Evolutionary conservation across 2,888 invertebrate genomes (phyloP), one percentile per base, ranked within the genome.

Genomic region (Dromius quadrimaculatus): DNA sequence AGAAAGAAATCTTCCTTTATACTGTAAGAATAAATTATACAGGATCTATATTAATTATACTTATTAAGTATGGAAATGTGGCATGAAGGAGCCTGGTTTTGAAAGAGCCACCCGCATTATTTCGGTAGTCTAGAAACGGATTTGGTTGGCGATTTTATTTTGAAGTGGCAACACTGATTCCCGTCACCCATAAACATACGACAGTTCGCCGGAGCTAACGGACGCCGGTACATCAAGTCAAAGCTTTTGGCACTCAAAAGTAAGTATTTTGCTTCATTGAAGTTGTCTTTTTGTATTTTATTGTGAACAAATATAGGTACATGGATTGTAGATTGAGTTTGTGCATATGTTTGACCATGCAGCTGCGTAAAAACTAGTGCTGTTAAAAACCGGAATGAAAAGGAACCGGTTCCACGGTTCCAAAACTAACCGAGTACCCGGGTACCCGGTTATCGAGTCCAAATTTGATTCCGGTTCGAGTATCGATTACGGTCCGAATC

Each of bases 101-200:
- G 68, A 71, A 71, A 70, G 71, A 71, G 71, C 66, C 59, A 71
- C 41, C 71, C 71, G 43, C 68, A 71, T 71, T 71, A 45, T 71
- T 71, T 71, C 36, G 62, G 70, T 71, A 71, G 71, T 71, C 11
- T 71, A 62, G 1, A 61, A 71, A 71, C 71, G 71, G 32, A 71
- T 71, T 47, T 41, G 45, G 45, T 62, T 62, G 45, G 50, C 8
- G 11, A 71, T 71, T 71, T 71, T 63, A 38, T 61, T 62, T 71
- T 71, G 71, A 71, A 62, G 47, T 71, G 63, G 69, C 69, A 71
- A 62, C 71, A 71, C 61, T 71, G 71, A 71, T 71, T 71, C 41
- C 61, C 50, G n/a, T 54, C 54, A 34, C 69, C 62, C 34, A 50
- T 45, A 45, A 71, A 64, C 62, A 57, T 57, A n/a, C 23, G 57